These are phyloP conservation scores for Leucoraja erinaceus DNA, from an alignment of 2,113 vertebrate genomes.

Conservation along the genomic window DNA sequence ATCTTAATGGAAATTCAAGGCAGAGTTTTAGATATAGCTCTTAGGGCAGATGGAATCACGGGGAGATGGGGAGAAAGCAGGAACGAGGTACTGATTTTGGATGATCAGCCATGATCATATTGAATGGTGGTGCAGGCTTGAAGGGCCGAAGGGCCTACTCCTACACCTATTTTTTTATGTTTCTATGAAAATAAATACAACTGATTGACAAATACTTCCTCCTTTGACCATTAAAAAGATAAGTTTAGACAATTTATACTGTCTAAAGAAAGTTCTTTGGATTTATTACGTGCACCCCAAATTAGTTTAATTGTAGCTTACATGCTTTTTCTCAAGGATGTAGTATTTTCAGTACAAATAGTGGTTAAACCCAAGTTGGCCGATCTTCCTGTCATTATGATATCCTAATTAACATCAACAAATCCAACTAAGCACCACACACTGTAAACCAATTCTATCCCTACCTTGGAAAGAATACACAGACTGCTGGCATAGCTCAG, in stretches of 20 bases:
- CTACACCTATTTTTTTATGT: no score
- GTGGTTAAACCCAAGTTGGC: neutral
- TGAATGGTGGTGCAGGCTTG: no score
- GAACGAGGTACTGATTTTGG: no score
- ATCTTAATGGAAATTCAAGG: no score
- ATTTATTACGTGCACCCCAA: neutral
- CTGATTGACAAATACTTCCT: neutral
- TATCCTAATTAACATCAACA: neutral
- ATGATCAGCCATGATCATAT: no score
- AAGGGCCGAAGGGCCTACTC: no score
- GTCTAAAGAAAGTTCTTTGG: neutral
- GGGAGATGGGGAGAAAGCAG: no score
- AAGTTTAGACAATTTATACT: no score
- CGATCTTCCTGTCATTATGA: neutral
- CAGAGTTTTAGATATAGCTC: no score
- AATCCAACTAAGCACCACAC: neutral
- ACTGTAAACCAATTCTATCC: neutral
- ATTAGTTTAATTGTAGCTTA: neutral
- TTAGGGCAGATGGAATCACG: no score
- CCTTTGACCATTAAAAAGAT: neutral
- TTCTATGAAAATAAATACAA: neutral
- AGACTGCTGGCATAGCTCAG: no score
- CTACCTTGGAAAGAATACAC: neutral
- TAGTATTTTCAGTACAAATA: neutral
- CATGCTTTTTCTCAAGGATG: neutral